Evolutionary conservation across 2,888 invertebrate species (phyloP), one percentile per base, ranked within the genome.

Genomic region (Hemistola chrysoprasaria): DNA sequence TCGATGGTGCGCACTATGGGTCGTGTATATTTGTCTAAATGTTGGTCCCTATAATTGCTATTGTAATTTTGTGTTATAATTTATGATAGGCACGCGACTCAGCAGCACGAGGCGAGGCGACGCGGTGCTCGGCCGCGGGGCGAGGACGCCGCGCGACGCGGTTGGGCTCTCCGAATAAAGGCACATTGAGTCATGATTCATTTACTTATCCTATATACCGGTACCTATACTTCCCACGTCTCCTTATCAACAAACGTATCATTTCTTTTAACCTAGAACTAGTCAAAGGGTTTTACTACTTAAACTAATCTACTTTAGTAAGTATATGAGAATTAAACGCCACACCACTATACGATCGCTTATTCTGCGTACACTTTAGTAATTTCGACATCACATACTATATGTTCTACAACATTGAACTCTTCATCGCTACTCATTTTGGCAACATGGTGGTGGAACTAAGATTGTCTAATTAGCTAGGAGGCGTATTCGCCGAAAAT

Each of bases 31-130:
- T 87, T 85, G 72, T 86, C 85, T 86, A 88, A 87, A 87, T 79
- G 73, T 88, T 87, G 87, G 87, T 88, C 88, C 88, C 88, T 84
- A 85, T 79, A 75, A 79, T 87, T 85, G 79, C 84, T 86, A 87
- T 87, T 84, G 85, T 80, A 78, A 71, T 68, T 64, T 62, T 55
- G 63, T 74, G 71, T 74, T 63, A 66, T 71, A 62, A 16, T 16
- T n/a, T n/a, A 16, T 16, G 16, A 16, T 64, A 62, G 65, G 62
- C 62, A 65, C 32, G 41, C 27, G 29, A 23, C 72, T 71, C 65
- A 65, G 46, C 61, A 60, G 23, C 28, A 24, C 20, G 27, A 28
- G 23, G 11, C 32, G 41, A 22, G 29, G 21, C 72, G 71, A 65
- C 65, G 46, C 61, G 59, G 56, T 71, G 72, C 79, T 75, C 75